phyloP scores from a whole-genome alignment of 2,888 invertebrate genomes.

The Glaucopsyche alexis region DNA sequence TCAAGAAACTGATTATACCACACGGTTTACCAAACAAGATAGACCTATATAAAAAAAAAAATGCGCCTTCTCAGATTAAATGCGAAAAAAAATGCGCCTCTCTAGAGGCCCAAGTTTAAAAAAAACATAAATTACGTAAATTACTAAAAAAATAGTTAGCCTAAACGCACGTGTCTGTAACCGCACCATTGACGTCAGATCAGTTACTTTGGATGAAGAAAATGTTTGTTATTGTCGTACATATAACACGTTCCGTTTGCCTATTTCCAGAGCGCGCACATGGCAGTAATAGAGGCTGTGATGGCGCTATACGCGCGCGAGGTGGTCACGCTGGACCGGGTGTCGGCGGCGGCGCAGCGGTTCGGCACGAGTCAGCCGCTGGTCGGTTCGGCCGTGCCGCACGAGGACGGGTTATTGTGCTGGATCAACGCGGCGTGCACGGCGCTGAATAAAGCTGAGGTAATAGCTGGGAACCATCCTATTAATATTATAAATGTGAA shows the following conservation, averaged over 20 bases:
- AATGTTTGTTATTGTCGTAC: background rate
- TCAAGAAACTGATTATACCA: too few species aligned
- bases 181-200: too few species aligned
- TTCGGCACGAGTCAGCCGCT: constrained; percentile 78
- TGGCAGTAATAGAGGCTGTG: constrained; percentile 96
- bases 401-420: constrained; percentile 90
- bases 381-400: constrained; percentile 77
- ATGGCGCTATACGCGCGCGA: constrained; percentile 96
- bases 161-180: too few species aligned
- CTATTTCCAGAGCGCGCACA: constrained; percentile 91
- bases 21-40: too few species aligned
- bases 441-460: constrained; percentile 82
- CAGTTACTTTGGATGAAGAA: too few species aligned
- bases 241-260: background rate
- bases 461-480: constrained; percentile 39
- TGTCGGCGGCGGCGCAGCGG: constrained; percentile 90
- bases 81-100: too few species aligned
- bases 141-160: too few species aligned
- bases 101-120: too few species aligned
- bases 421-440: constrained; percentile 95
- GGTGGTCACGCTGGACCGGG: constrained; percentile 92
- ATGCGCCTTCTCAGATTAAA: too few species aligned
- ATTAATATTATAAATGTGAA: too few species aligned
- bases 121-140: too few species aligned
- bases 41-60: too few species aligned